Conservation (phyloP, 2,888 invertebrate genomes). For the Branchinecta sandiegonensis region DNA sequence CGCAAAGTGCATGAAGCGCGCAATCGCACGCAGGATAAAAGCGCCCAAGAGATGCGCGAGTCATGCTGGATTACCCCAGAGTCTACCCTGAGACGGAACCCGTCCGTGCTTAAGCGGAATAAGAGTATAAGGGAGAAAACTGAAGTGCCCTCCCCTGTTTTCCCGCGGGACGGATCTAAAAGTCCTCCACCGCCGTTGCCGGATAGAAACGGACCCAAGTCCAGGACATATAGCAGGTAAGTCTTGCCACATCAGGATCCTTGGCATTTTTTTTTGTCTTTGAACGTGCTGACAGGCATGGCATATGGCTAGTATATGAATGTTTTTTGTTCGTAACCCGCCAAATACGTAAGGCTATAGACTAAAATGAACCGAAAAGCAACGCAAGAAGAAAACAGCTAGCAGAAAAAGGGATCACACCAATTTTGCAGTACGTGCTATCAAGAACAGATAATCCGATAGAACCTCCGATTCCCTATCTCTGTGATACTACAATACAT, state of each 20-base stretch:
- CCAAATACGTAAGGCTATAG: too few relatives aligned
- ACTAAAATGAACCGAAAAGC: too few relatives aligned
- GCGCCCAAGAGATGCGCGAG: constrained; percentile 9
- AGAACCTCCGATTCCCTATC: too few relatives aligned
- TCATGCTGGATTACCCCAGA: constrained; percentile 4
- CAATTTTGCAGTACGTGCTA: too few relatives aligned
- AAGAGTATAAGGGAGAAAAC: constrained; percentile 6
- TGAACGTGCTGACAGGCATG: too few relatives aligned
- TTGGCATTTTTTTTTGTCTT: too few relatives aligned
- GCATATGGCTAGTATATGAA: too few relatives aligned
- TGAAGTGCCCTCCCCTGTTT: constrained; percentile 1
- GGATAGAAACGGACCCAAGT: not conserved
- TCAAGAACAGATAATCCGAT: too few relatives aligned
- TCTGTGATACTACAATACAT: too few relatives aligned
- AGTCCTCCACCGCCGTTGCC: not conserved
- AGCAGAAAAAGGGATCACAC: too few relatives aligned
- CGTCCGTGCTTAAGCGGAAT: not conserved
- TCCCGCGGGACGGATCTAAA: not conserved
- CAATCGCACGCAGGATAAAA: not conserved
- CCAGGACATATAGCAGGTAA: not conserved
- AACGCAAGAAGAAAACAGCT: too few relatives aligned
- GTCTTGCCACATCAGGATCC: not conserved
- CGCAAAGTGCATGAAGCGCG: not conserved
- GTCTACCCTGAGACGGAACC: not conserved
- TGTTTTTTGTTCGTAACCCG: too few relatives aligned